Base-by-base conservation (phyloP, 1,140 invertebrate genomes). In the Ostrea edulis region DNA sequence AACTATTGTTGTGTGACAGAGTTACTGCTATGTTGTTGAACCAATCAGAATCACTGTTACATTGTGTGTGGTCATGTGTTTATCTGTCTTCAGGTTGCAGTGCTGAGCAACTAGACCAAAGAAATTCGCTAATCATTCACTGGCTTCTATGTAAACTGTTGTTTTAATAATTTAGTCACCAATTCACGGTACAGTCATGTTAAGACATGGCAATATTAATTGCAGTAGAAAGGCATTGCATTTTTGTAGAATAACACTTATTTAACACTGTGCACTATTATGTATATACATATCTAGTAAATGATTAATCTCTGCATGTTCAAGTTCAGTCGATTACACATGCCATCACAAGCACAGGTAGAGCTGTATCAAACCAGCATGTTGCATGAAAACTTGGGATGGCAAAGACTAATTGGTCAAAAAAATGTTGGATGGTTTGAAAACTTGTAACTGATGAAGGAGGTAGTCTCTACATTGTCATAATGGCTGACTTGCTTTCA, bases 51-150 rank as follows among this genome's bases (percentile, higher is more conserved):
- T 12, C 29, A 35, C 68, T 35, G 29, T 62, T 77, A 77, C 68
- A 77, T 77, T 77, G 68, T 77, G 68, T 77, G 68, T 77, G 68
- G 68, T 35, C 68, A 77, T 77, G 55, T 62, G 55, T 77, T 77
- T 77, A 25, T 77, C 11, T 77, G 68, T 77, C 25, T 25, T 14
- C 68, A 77, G 68, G 68, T 77, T 35, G 17, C 29, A 25, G 68
- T 77, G 68, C 25, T 77, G 29, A 35, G 68, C 22, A 2, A 25
- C 68, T 77, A 77, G 68, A 77, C 22, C 68, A 77, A 29, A 71
- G 68, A 77, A 29, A 29, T 25, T 29, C 25, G n/a, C 35, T 44
- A 20, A 20, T 62, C 55, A 62, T 62, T 77, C 14, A 25, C 22
- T 77, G 68, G 29, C 68, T 77, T 22, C 68, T 12, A 22, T 77